Percentiles rank a stretch among this genome's conserved stretches.
phyloP scores from a whole-genome alignment of 2,113 vertebrate genomes.

The Etheostoma spectabile region DNA sequence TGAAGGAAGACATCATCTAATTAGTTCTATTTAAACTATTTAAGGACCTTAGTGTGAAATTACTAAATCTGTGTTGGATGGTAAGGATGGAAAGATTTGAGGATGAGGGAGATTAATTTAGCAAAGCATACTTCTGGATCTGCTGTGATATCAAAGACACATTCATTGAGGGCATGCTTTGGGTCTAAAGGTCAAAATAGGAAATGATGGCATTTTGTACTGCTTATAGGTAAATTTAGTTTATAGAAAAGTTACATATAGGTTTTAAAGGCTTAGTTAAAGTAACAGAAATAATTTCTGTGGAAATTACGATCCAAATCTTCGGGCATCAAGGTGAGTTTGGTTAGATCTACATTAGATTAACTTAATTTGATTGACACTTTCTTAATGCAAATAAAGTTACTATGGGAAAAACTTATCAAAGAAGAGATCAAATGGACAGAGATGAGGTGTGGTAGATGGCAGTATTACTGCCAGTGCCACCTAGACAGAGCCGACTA shows the following conservation, averaged over 20 bases:
- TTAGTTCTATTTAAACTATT: slow-evolving; percentile 68
- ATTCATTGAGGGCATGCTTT: slow-evolving; percentile 35
- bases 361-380: background rate
- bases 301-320: background rate
- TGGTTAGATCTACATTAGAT: background rate
- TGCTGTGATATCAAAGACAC: slow-evolving; percentile 40
- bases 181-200: slow-evolving; percentile 47
- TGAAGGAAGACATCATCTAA: slow-evolving; percentile 66
- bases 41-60: slow-evolving; percentile 53
- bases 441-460: slow-evolving; percentile 48
- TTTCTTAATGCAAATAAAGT: background rate
- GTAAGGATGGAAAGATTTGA: slow-evolving; percentile 20
- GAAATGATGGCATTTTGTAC: slow-evolving; percentile 13
- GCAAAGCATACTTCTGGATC: slow-evolving; percentile 39
- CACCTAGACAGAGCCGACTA: slow-evolving; percentile 47
- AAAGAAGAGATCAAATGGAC: slow-evolving; percentile 40
- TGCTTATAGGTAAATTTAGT: slow-evolving; percentile 9
- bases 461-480: slow-evolving; percentile 48
- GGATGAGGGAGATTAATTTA: slow-evolving; percentile 38
- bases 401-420: slow-evolving; percentile 4
- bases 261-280: background rate
- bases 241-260: background rate
- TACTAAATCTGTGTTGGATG: slow-evolving; percentile 49
- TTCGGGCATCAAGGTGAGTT: background rate
- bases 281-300: background rate